Conservation (phyloP, 1,140 invertebrate species). For the Gonioctena quinquepunctata region DNA sequence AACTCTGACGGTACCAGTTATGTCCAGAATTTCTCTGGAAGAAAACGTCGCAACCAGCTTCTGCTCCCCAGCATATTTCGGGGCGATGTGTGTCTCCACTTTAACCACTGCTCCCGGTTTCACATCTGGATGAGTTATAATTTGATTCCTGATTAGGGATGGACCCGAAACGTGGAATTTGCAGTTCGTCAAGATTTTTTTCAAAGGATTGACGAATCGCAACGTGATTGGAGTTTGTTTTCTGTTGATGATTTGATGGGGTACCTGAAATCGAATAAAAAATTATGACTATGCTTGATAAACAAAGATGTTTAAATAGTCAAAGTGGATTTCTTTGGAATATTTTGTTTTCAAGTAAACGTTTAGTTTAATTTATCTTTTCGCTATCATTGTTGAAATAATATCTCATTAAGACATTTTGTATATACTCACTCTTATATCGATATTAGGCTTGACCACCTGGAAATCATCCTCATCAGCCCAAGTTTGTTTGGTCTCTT, state of each 20-base stretch:
- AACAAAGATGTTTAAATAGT: too few relatives aligned
- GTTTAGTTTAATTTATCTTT: too few relatives aligned
- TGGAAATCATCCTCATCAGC: slow-evolving; percentile 77
- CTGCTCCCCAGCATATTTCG: slow-evolving; percentile 59
- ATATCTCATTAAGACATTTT: too few relatives aligned
- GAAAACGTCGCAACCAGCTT: slow-evolving; percentile 69
- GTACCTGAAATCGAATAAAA: slow-evolving; percentile 58
- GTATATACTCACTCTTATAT: slow-evolving; percentile 64
- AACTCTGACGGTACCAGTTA: slow-evolving; percentile 62
- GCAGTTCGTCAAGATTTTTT: slow-evolving; percentile 64
- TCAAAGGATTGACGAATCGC: slow-evolving; percentile 72
- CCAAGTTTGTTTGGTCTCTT: slow-evolving; percentile 76
- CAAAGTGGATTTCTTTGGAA: too few relatives aligned
- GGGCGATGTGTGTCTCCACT: slow-evolving; percentile 61
- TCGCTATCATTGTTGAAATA: too few relatives aligned
- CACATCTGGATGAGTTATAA: slow-evolving; percentile 60
- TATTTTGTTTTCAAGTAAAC: too few relatives aligned
- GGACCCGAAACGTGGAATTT: slow-evolving; percentile 71
- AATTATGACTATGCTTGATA: background rate
- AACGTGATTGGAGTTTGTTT: slow-evolving; percentile 61
- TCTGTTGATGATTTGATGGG: slow-evolving; percentile 61
- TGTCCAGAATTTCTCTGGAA: slow-evolving; percentile 67
- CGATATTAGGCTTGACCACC: slow-evolving; percentile 69
- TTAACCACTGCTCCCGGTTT: slow-evolving; percentile 59
- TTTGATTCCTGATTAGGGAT: slow-evolving; percentile 64